Evolutionary conservation across 1,140 invertebrate genomes (phyloP), one percentile per base, ranked within the genome.

Genomic region (Drosophila sp.): DNA sequence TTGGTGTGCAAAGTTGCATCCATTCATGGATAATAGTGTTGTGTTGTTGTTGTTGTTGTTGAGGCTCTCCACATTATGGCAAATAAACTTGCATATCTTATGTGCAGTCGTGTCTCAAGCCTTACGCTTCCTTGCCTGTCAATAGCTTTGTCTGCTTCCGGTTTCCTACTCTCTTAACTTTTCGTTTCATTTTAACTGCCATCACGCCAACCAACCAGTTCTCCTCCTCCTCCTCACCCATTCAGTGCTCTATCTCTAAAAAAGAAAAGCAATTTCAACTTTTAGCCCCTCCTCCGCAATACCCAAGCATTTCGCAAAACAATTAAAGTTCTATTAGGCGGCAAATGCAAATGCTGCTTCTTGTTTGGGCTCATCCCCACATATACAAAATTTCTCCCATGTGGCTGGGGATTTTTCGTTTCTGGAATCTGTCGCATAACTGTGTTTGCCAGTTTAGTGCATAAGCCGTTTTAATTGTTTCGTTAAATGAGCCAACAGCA

Each of bases 261-360:
- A 25, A 29, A 32, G 11, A 32, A 17, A 30, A 50, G 41, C 60
- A 63, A 35, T 63, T 63, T 63, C 38, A 50, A 63, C 41, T 63
- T 47, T 63, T 47, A 25, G 10, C 11, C 35, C 44, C 35, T 17
- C 11, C 32, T 55, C 33, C 32, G 29, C 56, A 50, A 32, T 29
- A 41, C 55, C 55, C 33, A 76, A 84, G 69, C 65, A 67, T 85
- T 80, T 73, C 64, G 72, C 67, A 64, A 83, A 87, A 83, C 84
- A 87, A 87, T 87, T 87, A 87, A 87, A 87, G 79, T 87, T 89
- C 76, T 87, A 89, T 87, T 87, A 83, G 76, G 84, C 79, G 83
- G 64, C 79, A 89, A 87, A 87, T 89, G 79, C 83, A 89, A 87
- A 83, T 86, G 63, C 47, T 65, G 44, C 67, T 70, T 55, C 73